Evolutionary conservation across 2,113 vertebrate genomes (phyloP).

Genomic region (Psittacara wagleri): DNA sequence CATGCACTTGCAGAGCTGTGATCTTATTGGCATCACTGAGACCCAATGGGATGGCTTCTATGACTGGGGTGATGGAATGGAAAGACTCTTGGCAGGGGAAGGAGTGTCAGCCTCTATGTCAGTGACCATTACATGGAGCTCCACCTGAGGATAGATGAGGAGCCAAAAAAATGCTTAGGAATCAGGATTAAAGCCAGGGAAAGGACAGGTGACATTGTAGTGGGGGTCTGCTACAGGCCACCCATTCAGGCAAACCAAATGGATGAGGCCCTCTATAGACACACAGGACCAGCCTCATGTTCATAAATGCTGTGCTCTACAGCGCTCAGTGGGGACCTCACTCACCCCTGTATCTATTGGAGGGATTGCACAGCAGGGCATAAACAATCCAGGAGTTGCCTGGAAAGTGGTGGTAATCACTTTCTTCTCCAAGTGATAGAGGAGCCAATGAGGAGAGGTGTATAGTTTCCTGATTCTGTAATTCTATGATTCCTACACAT

Average conservation of each 20-base stretch:
- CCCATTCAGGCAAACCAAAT: not conserved
- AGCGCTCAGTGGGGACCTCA: not conserved
- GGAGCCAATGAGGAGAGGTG: not conserved
- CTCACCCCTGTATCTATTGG: not conserved
- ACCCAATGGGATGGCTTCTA: not conserved
- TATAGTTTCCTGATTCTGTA: not conserved
- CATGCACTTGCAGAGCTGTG: not conserved
- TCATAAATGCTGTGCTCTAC: not conserved
- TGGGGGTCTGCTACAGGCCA: not conserved
- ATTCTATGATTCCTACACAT: not conserved
- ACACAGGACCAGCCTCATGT: not conserved
- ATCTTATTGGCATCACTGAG: not conserved
- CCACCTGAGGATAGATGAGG: not conserved
- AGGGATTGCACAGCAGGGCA: not conserved
- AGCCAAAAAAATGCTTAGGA: not conserved
- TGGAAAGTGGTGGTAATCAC: not conserved
- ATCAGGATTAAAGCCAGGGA: not conserved
- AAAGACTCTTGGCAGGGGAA: not conserved
- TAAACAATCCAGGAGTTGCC: not conserved
- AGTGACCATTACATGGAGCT: not conserved
- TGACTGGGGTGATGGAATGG: fast-evolving
- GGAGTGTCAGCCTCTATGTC: not conserved
- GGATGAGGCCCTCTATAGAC: not conserved
- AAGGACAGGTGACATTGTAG: not conserved
- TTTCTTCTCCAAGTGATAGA: not conserved